Evolutionary conservation across 2,113 vertebrate species (phyloP).

Genomic region (Xyrauchen texanus): DNA sequence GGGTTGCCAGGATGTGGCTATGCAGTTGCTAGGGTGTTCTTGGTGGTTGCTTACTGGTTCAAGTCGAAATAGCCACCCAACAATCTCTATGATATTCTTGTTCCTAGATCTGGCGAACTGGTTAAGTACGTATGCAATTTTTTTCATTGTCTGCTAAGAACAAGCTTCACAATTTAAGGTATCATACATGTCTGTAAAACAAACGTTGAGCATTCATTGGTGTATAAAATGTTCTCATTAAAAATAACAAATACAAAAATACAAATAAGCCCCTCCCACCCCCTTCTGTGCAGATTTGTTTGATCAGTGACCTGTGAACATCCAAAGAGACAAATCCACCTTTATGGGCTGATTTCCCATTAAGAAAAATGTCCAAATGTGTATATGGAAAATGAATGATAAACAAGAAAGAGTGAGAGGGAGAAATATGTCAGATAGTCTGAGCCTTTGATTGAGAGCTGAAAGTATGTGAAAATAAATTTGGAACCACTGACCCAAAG

Average conservation of each 20-base stretch:
- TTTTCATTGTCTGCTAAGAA: too few species aligned
- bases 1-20: too few species aligned
- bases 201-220: neutral
- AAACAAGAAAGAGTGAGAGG: neutral
- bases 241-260: neutral
- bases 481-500: conserved; percentile 10
- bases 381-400: neutral
- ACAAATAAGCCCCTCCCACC: neutral
- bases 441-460: conserved; percentile 3
- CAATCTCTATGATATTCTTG: too few species aligned
- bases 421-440: neutral
- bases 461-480: neutral
- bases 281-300: neutral
- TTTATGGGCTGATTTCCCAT: neutral
- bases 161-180: too few species aligned
- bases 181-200: too few species aligned
- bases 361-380: too few species aligned
- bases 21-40: too few species aligned
- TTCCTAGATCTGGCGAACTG: too few species aligned
- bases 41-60: too few species aligned
- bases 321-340: neutral
- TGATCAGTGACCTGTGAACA: conserved; percentile 23
- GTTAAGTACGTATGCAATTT: too few species aligned
- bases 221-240: neutral
- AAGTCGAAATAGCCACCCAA: too few species aligned